These are phyloP conservation scores for Casuarius casuarius DNA, from an alignment of 2,113 vertebrate genomes.

Conservation along the genomic window DNA sequence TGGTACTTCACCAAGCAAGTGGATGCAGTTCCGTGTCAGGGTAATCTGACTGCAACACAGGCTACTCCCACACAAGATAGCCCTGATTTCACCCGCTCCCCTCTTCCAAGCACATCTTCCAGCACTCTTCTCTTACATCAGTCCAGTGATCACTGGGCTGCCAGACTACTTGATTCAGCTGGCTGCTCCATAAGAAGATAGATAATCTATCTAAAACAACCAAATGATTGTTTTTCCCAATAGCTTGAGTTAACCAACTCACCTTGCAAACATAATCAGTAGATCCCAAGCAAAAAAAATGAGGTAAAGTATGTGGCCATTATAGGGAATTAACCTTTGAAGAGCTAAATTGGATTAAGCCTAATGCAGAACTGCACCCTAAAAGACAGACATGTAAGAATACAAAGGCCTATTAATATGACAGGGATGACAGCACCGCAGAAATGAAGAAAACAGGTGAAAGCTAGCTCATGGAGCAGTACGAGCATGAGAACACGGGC, in stretches of 20 bases:
- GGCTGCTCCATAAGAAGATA: not conserved
- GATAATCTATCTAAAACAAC: not conserved
- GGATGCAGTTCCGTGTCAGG: not conserved
- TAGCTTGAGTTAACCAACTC: not conserved
- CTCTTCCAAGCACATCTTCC: not conserved
- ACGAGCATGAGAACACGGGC: fast-evolving
- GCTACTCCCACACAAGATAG: not conserved
- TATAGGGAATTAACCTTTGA: not conserved
- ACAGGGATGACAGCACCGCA: not conserved
- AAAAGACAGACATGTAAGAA: not conserved
- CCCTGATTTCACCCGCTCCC: not conserved
- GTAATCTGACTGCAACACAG: not conserved
- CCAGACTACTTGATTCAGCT: not conserved
- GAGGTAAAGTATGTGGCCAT: not conserved
- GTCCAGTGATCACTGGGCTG: not conserved
- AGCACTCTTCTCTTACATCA: not conserved
- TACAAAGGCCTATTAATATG: not conserved
- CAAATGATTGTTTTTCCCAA: not conserved
- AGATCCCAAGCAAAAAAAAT: not conserved
- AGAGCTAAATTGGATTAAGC: not conserved
- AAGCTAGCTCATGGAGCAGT: not conserved
- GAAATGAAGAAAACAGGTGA: not conserved
- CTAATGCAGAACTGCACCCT: not conserved
- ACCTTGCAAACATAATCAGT: not conserved
- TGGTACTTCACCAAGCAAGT: not conserved